phyloP scores from a whole-genome alignment of 2,113 vertebrate species.

The Zosterops lateralis region DNA sequence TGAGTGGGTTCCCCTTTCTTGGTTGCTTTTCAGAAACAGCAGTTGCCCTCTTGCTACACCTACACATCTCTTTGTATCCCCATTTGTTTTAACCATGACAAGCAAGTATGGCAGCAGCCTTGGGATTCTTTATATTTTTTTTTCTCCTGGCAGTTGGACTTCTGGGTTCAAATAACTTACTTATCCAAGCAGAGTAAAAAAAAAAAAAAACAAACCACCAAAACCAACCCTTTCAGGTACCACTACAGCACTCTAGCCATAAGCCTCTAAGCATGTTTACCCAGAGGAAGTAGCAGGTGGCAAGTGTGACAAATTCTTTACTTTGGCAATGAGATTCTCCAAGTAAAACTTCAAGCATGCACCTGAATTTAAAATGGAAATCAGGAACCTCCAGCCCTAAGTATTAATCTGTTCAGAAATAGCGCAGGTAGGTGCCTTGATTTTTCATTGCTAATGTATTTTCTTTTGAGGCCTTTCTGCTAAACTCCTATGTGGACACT shows the following conservation, averaged over 20 bases:
- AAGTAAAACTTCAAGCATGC: background rate
- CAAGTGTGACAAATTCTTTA: background rate
- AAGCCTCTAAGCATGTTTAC: background rate
- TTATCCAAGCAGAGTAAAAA: background rate
- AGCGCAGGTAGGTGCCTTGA: background rate
- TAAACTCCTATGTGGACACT: background rate
- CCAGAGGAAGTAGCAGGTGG: background rate
- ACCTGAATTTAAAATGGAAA: background rate
- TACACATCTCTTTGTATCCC: background rate
- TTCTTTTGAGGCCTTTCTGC: background rate
- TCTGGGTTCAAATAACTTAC: background rate
- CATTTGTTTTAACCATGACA: background rate
- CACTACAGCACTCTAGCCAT: background rate
- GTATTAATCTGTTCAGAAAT: background rate
- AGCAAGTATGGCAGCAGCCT: background rate
- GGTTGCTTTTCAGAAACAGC: background rate
- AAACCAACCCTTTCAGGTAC: background rate
- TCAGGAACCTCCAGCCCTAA: background rate
- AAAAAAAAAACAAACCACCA: background rate
- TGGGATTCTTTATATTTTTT: background rate
- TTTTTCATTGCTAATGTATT: background rate
- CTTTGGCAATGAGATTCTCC: background rate
- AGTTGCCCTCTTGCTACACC: background rate
- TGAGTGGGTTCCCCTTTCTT: background rate
- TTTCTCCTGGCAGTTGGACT: background rate